Evolutionary conservation across 2,888 invertebrate genomes (phyloP), one percentile per base, ranked within the genome.

Genomic region (Perizoma affinitatum): DNA sequence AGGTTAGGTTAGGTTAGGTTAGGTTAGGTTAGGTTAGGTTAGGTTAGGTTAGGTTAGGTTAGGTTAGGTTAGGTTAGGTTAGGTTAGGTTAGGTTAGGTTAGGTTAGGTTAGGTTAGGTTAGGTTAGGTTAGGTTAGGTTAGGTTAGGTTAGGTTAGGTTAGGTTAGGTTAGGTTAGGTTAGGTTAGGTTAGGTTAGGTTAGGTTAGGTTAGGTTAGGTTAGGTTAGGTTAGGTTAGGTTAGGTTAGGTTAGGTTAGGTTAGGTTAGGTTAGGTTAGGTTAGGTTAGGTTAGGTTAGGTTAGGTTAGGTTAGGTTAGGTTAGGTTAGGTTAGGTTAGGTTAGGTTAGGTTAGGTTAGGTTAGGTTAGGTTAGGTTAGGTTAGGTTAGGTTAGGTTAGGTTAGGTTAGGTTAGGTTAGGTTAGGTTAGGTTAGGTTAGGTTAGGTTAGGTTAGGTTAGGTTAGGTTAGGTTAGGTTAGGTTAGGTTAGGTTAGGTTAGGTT

Each of bases 1-100:
- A 41, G 41, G 41, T 41, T 41, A 41, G 41, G 41, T 41, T 41
- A 41, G 41, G 41, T 41, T 41, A 41, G 41, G 41, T 41, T 41
- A 41, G 41, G 41, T 41, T 41, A 41, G 41, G 41, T 41, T 41
- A 41, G 41, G 41, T 41, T 41, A 41, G 41, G 41, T 41, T 41
- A 41, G 41, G 41, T 41, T 41, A 41, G 41, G 41, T 41, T 41
- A 41, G 41, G 41, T 41, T 41, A 41, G 41, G 41, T 41, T 41
- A 41, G 41, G 41, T 41, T 41, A 41, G 41, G 41, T 41, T 41
- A 41, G 41, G 41, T 41, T 41, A 41, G 41, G 41, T 41, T 41
- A 41, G 41, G 41, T 41, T 41, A 41, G 41, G 41, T 41, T 41
- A 41, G 41, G 41, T 41, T 41, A 41, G 41, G 41, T 41, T 41